Percentiles rank a stretch among this genome's conserved stretches.
phyloP scores from a whole-genome alignment of 2,797 vertebrate species.

The Pelochelys cantorii region DNA sequence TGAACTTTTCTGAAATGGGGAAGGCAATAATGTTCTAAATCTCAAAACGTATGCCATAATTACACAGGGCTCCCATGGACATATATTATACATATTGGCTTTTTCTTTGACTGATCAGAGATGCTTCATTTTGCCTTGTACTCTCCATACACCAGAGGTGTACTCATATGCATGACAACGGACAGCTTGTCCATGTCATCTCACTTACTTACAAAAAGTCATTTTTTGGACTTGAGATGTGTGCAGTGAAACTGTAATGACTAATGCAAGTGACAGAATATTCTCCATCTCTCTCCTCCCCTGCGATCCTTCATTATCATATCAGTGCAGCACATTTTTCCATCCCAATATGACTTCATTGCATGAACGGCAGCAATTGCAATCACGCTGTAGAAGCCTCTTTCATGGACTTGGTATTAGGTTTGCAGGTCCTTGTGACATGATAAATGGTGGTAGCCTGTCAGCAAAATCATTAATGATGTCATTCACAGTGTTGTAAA shows the following conservation, averaged over 20 bases:
- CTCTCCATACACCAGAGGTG: neutral
- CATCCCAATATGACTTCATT: constrained; percentile 39
- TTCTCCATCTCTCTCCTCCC: neutral
- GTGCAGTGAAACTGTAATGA: constrained; percentile 12
- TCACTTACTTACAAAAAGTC: constrained; percentile 24
- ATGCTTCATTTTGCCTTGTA: neutral
- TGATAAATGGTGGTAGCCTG: neutral
- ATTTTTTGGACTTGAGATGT: constrained; percentile 14
- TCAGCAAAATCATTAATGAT: constrained; percentile 52
- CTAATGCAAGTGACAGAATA: constrained; percentile 31
- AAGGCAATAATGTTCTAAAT: neutral
- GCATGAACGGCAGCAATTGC: neutral
- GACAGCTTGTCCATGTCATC: neutral
- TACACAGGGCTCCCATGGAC: constrained; percentile 15
- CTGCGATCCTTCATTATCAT: constrained; percentile 35
- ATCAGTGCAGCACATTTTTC: constrained; percentile 1
- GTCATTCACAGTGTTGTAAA: neutral
- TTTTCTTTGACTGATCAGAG: neutral
- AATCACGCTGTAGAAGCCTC: neutral
- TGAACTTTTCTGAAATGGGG: neutral
- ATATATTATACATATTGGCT: rapidly evolving
- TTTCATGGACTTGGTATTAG: neutral
- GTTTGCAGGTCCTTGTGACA: neutral
- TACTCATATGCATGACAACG: neutral
- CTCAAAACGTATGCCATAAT: neutral